Conservation (phyloP, 2,888 invertebrate species). For the Pollenia griseotomentosa region DNA sequence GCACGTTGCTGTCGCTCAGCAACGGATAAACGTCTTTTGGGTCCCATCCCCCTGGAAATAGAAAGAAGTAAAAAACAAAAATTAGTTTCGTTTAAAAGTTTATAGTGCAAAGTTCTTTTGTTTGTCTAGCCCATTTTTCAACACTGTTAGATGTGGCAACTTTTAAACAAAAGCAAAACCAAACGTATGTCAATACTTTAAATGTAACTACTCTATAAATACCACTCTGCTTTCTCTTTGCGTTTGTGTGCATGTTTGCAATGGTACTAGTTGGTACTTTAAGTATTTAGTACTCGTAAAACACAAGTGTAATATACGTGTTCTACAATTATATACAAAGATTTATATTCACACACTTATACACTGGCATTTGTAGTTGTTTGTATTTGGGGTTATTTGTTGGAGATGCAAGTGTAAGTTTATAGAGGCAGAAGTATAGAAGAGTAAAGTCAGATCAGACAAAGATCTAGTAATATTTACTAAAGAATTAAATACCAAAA, state of each 20-base stretch:
- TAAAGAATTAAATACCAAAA: too few species aligned
- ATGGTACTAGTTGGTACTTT: neutral
- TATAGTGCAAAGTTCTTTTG: neutral
- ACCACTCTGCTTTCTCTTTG: constrained; percentile 17
- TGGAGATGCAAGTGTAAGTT: neutral
- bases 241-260: neutral
- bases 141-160: constrained; percentile 32
- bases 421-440: neutral
- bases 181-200: constrained; percentile 52
- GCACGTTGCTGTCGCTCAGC: constrained; percentile 81
- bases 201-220: constrained; percentile 47
- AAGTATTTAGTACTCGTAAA: constrained; percentile 35
- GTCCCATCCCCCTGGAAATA: constrained; percentile 80
- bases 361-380: constrained; percentile 25
- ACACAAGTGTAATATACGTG: constrained; percentile 60
- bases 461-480: too few species aligned
- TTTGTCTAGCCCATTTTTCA: neutral
- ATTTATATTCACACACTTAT: constrained; percentile 20
- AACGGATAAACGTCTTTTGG: constrained; percentile 81
- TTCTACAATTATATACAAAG: constrained; percentile 43
- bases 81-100: constrained; percentile 5
- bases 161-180: constrained; percentile 18
- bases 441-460: neutral
- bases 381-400: constrained; percentile 3
- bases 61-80: constrained; percentile 24